phyloP scores from a whole-genome alignment of 2,888 invertebrate species.

The Dryocosmus kuriphilus region DNA sequence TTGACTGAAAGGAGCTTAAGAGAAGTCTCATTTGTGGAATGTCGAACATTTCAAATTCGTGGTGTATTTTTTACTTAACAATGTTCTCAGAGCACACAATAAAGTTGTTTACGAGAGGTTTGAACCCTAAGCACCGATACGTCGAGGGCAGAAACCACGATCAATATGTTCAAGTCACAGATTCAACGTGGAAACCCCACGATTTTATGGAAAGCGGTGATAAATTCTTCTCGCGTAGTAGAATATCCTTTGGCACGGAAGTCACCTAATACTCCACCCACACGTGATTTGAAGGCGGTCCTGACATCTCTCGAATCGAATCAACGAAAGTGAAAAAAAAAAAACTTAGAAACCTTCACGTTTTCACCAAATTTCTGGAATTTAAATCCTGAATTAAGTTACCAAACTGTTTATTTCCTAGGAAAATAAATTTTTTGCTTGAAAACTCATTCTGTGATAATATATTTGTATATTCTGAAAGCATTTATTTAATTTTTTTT shows the following conservation, averaged over 20 bases:
- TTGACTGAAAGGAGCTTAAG: too few relatives aligned
- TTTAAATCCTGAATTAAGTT: background rate
- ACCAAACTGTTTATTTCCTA: background rate
- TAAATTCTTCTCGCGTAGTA: constrained; percentile 34
- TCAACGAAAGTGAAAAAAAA: constrained; percentile 14
- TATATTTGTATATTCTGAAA: too few relatives aligned
- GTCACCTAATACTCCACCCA: constrained; percentile 31
- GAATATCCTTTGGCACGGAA: constrained; percentile 24
- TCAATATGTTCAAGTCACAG: constrained; percentile 1
- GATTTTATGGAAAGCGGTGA: constrained; percentile 34
- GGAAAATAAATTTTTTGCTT: too few relatives aligned
- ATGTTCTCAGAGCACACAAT: background rate
- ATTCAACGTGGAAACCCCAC: background rate
- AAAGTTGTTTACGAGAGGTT: background rate
- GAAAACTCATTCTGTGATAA: too few relatives aligned
- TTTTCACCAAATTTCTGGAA: background rate
- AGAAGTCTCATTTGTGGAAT: too few relatives aligned
- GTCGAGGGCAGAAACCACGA: background rate
- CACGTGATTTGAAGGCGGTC: constrained; percentile 24
- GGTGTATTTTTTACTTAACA: background rate
- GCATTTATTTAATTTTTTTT: too few relatives aligned
- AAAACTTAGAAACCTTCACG: background rate
- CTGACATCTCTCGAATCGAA: constrained; percentile 22
- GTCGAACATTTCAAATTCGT: too few relatives aligned
- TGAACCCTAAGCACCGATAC: background rate